These are phyloP conservation scores for Avahi laniger DNA, from an alignment of 2,797 vertebrate genomes.

Conservation along the genomic window DNA sequence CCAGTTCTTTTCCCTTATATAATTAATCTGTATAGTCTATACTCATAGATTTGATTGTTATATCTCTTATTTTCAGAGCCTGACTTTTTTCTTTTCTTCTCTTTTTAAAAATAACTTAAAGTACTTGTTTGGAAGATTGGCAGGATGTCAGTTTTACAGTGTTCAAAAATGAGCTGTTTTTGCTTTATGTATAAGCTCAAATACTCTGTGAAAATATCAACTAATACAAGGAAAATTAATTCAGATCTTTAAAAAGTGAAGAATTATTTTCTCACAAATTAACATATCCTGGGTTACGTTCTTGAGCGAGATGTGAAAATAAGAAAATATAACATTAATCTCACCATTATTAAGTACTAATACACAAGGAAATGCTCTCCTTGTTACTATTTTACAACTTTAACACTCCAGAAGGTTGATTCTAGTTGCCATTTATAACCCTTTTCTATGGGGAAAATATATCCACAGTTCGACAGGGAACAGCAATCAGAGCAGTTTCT, in stretches of 20 bases:
- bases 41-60: constrained; percentile 24
- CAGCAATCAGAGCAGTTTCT: not conserved
- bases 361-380: not conserved
- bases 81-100: not conserved
- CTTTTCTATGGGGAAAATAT: not conserved
- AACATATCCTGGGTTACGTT: not conserved
- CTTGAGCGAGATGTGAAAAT: not conserved
- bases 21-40: not conserved
- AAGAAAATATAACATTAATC: not conserved
- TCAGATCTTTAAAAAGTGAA: constrained; percentile 18
- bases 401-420: not conserved
- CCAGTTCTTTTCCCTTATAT: not conserved
- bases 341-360: not conserved
- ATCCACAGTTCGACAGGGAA: not conserved
- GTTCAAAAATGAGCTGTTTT: not conserved
- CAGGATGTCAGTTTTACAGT: constrained; percentile 7
- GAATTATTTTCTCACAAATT: constrained; percentile 18
- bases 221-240: not conserved
- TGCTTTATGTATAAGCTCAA: not conserved
- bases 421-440: constrained; percentile 22
- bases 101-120: constrained; percentile 13
- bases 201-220: not conserved
- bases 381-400: not conserved
- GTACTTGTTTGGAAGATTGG: not conserved
- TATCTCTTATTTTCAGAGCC: constrained; percentile 23